A percentile compares a stretch with the other conserved stretches of the same genome.
Evolutionary conservation across 2,888 invertebrate species (phyloP).

Genomic region (Corbicula japonica): DNA sequence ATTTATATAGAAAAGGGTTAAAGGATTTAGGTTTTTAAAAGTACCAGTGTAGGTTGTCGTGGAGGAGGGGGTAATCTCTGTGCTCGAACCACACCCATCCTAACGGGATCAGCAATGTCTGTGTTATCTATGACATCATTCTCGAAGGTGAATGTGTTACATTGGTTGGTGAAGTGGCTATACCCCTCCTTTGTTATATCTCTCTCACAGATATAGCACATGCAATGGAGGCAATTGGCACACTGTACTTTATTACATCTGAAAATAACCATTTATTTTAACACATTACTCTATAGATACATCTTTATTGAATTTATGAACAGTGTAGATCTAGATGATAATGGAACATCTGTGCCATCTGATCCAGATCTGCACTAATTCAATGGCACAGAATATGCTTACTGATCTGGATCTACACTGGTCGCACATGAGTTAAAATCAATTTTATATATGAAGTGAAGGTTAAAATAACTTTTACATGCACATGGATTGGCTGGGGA

Average conservation of each 20-base stretch:
- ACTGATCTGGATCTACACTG: background rate
- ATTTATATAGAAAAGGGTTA: background rate
- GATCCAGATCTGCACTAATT: background rate
- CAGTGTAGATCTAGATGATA: background rate
- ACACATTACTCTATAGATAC: background rate
- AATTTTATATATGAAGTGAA: too few species aligned
- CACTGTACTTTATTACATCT: constrained; percentile 81
- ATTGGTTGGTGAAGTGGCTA: constrained; percentile 53
- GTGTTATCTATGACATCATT: constrained; percentile 46
- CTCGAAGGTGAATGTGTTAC: constrained; percentile 45
- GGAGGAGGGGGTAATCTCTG: background rate
- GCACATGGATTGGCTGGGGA: too few species aligned
- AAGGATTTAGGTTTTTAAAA: background rate
- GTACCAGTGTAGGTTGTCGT: background rate
- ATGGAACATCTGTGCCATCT: background rate
- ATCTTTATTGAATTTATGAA: background rate
- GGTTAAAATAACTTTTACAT: too few species aligned
- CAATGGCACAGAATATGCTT: background rate
- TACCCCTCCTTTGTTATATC: constrained; percentile 68
- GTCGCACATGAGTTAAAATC: background rate
- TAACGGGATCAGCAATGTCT: constrained; percentile 24
- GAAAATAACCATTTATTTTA: constrained; percentile 21
- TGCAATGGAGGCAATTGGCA: constrained; percentile 55
- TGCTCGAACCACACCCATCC: background rate
- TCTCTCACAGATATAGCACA: constrained; percentile 77